phyloP scores from a whole-genome alignment of 2,797 vertebrate species.

The Rallus crepitans region DNA sequence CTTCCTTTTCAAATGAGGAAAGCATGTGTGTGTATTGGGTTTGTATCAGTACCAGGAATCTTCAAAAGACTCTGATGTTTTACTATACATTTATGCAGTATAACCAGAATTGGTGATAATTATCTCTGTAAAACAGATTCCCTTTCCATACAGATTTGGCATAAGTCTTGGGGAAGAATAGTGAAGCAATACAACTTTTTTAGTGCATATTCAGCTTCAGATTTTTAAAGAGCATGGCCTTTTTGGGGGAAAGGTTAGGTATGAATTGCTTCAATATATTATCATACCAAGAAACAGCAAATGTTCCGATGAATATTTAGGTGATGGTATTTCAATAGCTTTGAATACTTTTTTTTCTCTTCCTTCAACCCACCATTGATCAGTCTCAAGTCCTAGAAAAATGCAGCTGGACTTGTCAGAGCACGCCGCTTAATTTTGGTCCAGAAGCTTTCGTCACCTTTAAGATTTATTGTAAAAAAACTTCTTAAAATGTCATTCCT shows the following conservation, averaged over 20 bases:
- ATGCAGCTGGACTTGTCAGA: not conserved
- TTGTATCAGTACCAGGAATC: not conserved
- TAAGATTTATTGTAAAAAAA: not conserved
- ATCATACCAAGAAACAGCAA: slow-evolving; percentile 24
- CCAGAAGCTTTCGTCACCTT: not conserved
- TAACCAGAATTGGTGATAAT: not conserved
- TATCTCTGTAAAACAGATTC: not conserved
- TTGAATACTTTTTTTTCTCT: not conserved
- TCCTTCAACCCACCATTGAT: not conserved
- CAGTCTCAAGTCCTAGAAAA: not conserved
- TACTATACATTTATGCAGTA: not conserved
- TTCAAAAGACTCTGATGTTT: not conserved
- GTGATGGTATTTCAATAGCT: slow-evolving; percentile 24
- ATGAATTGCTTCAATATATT: slow-evolving; percentile 42
- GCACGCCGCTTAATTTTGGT: not conserved
- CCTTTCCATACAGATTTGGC: not conserved
- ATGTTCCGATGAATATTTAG: slow-evolving; percentile 51
- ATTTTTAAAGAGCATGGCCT: slow-evolving; percentile 49
- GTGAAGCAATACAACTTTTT: not conserved
- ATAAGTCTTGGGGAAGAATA: not conserved
- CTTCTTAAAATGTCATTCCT: slow-evolving; percentile 2
- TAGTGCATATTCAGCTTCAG: not conserved
- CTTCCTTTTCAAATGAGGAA: not conserved
- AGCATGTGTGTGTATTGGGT: not conserved
- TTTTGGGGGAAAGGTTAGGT: slow-evolving; percentile 35